Base-by-base conservation (phyloP, 2,113 vertebrate genomes). In the Larimichthys crocea region DNA sequence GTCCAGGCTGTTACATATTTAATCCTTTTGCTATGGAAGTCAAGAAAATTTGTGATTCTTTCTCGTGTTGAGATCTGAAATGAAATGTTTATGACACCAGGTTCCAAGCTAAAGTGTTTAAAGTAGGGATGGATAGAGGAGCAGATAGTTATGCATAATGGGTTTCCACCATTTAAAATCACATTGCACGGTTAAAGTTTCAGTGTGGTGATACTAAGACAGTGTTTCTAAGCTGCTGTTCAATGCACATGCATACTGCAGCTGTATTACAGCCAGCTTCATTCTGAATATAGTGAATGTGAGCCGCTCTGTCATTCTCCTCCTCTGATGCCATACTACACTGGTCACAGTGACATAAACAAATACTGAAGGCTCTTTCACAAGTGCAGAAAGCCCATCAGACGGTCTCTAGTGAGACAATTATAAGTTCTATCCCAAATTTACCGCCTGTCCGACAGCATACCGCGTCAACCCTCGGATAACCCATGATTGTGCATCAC, bases 301-400 rank as follows among this genome's bases (percentile, higher is more conserved):
- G 48, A 65, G 22, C 5, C 0, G 9, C 52, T 68, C 31, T 44
- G 61, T 78, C 69, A 31, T 24, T 63, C 31, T 59, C 40, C 10
- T 29, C 15, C 48, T 57, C 65, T 61, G 83, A 83, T 73, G 26
- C 44, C 29, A 52, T 73, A 67, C 74, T 48, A 73, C 85, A 83
- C 59, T 84, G 88, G 62, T 84, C 87, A 82, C 75, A 53, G 79
- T 93, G 93, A 94, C 86, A 89, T 91, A 93, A 93, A 95, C 78
- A 24, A 29, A 67, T 79, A 29, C 35, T 85, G 93, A 94, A 93
- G 86, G 80, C 88, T 86, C 66, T 66, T 74, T 88, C 76, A 63
- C 88, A 78, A 77, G 76, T 79, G 71, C 69, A 88, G 82, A 79
- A 87, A 91, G 82, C 85, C 87, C 76, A 93, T 92, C 89, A 82